Evolutionary conservation across 92 coral and sea anemone species (phyloP), one percentile per base, ranked within the genome.

Genomic region (Phymanthus crucifer): DNA sequence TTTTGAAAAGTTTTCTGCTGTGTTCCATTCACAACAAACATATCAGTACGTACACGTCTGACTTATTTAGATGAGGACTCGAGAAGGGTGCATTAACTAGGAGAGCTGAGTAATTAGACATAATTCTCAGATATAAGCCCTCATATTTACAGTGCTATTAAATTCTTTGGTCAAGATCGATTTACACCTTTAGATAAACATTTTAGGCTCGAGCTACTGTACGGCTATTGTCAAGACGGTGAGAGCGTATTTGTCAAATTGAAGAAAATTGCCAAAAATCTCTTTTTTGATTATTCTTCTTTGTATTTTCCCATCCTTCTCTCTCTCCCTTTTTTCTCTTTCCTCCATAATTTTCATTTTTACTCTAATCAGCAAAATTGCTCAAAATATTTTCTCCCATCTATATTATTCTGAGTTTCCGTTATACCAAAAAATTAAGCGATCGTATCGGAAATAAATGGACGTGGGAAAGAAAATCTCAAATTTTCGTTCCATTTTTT

Each of bases 101-200:
- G 80, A 85, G 75, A 81, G 80, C 37, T 52, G 71, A 87, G 80
- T 77, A 92, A 92, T 92, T 92, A 87, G 91, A 89, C 82, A 48
- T 83, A 69, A 87, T 80, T 81, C 80, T 26, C 65, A 48, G 89
- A 81, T 74, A 81, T 85, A 54, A 58, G 33, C 87, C 84, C 78
- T 82, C 70, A 73, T 89, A 84, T 89, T 89, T 92, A 89, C 91
- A 57, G 73, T 74, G 86, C 90, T 91, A 92, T 92, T 89, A 89
- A 87, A 83, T 82, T 78, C 90, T 91, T 73, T 85, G 89, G 93
- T 87, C 84, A 89, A 85, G 87, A 83, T 78, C 96, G 93, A 89
- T 89, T 89, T 84, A 89, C 91, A 87, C 85, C 93, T 90, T 64
- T 70, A 92, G 93, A 92, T 87, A 92, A 92, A 84, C 91, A 89